Percentiles rank a stretch among this genome's conserved stretches.
These are phyloP conservation scores for Vanessa tameamea DNA, from an alignment of 1,140 invertebrate species.

Conservation along the genomic window DNA sequence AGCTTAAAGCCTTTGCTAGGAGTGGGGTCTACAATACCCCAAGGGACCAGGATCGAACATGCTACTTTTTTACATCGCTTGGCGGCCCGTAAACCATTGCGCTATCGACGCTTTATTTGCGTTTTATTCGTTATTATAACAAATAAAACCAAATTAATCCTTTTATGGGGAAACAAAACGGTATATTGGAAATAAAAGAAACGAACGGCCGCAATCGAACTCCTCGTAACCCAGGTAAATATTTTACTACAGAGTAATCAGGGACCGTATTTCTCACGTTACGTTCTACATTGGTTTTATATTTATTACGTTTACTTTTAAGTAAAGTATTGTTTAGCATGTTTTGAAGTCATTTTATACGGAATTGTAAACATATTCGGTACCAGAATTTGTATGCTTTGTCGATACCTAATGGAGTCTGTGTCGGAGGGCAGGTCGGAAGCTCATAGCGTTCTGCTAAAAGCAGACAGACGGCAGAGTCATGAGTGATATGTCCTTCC, in stretches of 20 bases:
- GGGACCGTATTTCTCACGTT: constrained; percentile 11
- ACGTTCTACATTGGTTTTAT: constrained; percentile 4
- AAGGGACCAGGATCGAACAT: no score
- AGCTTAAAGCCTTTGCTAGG: no score
- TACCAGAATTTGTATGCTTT: neutral
- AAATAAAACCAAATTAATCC: constrained; percentile 18
- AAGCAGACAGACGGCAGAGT: constrained; percentile 63
- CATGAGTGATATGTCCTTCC: constrained; percentile 74
- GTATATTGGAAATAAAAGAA: constrained; percentile 15
- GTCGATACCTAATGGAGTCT: constrained; percentile 39
- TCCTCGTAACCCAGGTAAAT: constrained; percentile 11
- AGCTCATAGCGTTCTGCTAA: constrained; percentile 57
- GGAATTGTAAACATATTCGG: neutral
- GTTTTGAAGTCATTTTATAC: neutral
- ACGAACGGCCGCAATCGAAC: neutral
- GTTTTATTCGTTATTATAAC: neutral
- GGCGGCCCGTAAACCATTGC: no score
- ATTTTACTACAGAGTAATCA: constrained; percentile 11
- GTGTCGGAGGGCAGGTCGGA: constrained; percentile 67
- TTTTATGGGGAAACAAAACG: constrained; percentile 9
- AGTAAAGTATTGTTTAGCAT: neutral
- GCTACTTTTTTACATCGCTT: no score
- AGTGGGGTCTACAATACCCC: no score
- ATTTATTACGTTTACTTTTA: neutral
- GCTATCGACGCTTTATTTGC: no score